Base-by-base conservation (phyloP, 2,797 vertebrate genomes). In the Poecilia picta region DNA sequence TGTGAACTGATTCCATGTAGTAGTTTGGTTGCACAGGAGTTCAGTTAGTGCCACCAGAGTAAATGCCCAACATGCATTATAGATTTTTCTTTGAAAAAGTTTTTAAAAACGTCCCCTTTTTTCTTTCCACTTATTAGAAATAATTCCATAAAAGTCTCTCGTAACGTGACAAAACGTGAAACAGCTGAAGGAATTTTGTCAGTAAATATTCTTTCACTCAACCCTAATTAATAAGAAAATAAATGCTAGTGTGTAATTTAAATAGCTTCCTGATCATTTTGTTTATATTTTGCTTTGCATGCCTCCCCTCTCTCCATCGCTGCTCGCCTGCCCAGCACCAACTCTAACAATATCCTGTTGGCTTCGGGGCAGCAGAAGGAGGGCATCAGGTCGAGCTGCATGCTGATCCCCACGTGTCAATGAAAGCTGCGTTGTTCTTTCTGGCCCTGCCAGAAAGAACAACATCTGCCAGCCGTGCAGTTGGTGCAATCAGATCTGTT, bases 341-440 rank as follows among this genome's bases (percentile, higher is more conserved):
- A 76, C 78, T 89, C 91, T 82, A 87, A 93, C 90, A 92, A 89
- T 91, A 90, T 85, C 80, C 59, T 77, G 84, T 81, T 72, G 74
- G 85, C 91, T 87, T 72, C 81, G 76, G 85, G 91, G 87, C 84
- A 82, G 81, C 85, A 82, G 74, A 59, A 86, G 85, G 85, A 86
- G 81, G 79, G 77, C 83, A 82, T 87, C 41, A 20, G 87, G 87
- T 89, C 88, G 87, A 85, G 88, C 71, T 81, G 79, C 86, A 71
- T 31, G 49, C 80, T 82, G 74, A 83, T 91, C 90, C 91, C 91
- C 90, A 92, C 85, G 76, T 94, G 92, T 94, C 86, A 78, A 66
- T n/a, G 79, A 83, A 87, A 82, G 81, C 90, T 86, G 89, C 78
- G 87, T 88, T 74, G 87, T 88, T 80, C 85, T n/a, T n/a, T n/a